Percentiles rank a stretch among this genome's conserved stretches.
Evolutionary conservation across 2,113 vertebrate species (phyloP).

Genomic region (Xenopus tropicalis): UCB_Xtro_10.0 CM004447.2:41855001-41855500

Average conservation of each 20-base stretch:
- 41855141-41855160: neutral
- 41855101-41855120: conserved; percentile 15
- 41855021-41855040: too few species aligned
- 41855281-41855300: neutral
- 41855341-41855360: too few species aligned
- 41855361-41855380: too few species aligned
- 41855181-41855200: neutral
- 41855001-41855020: too few species aligned
- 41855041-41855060: too few species aligned
- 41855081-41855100: neutral
- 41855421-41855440: too few species aligned
- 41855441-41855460: too few species aligned
- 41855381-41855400: too few species aligned
- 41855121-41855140: conserved; percentile 11
- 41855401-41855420: too few species aligned
- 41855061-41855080: neutral
- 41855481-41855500: too few species aligned
- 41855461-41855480: too few species aligned
- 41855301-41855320: neutral
- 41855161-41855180: neutral
- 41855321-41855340: too few species aligned
- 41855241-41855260: conserved; percentile 3
- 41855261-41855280: neutral
- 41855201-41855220: neutral
- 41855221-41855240: conserved; percentile 9